A percentile compares a stretch with the other conserved stretches of the same genome.
These are phyloP conservation scores for Boloria selene DNA, from an alignment of 2,888 invertebrate genomes.

Conservation along the genomic window DNA sequence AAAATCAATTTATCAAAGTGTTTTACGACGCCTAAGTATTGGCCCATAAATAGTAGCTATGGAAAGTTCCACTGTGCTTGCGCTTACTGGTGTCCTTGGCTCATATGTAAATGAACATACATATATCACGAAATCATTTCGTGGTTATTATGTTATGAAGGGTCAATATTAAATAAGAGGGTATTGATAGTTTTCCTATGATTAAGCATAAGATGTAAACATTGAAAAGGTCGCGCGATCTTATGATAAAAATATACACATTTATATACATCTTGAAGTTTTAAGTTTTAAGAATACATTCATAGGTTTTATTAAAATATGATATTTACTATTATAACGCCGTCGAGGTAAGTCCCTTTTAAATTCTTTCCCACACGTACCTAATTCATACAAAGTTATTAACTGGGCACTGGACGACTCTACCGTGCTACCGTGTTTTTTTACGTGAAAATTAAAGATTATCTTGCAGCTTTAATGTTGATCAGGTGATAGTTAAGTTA, in stretches of 20 bases:
- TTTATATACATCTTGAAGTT: slow-evolving; percentile 27
- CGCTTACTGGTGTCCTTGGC: slow-evolving; percentile 23
- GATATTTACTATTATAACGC: neutral
- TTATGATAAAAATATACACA: slow-evolving; percentile 43
- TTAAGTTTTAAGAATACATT: neutral
- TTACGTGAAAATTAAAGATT: no score
- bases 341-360: no score
- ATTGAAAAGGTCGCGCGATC: slow-evolving; percentile 52
- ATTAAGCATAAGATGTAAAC: slow-evolving; percentile 51
- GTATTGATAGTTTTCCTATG: slow-evolving; percentile 46
- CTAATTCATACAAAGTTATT: no score
- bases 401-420: no score
- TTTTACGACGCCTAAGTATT: slow-evolving; percentile 11
- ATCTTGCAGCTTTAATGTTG: no score
- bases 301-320: slow-evolving; percentile 4
- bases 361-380: no score
- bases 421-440: no score
- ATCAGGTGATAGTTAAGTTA: no score
- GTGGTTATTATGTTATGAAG: slow-evolving; percentile 42
- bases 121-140: slow-evolving; percentile 44
- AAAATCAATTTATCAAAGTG: slow-evolving; percentile 26
- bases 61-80: slow-evolving; percentile 27
- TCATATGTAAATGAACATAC: slow-evolving; percentile 23
- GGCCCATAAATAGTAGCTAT: slow-evolving; percentile 24
- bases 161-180: slow-evolving; percentile 47